These are phyloP conservation scores for Hyla sarda DNA, from an alignment of 2,113 vertebrate genomes.

Conservation along the genomic window DNA sequence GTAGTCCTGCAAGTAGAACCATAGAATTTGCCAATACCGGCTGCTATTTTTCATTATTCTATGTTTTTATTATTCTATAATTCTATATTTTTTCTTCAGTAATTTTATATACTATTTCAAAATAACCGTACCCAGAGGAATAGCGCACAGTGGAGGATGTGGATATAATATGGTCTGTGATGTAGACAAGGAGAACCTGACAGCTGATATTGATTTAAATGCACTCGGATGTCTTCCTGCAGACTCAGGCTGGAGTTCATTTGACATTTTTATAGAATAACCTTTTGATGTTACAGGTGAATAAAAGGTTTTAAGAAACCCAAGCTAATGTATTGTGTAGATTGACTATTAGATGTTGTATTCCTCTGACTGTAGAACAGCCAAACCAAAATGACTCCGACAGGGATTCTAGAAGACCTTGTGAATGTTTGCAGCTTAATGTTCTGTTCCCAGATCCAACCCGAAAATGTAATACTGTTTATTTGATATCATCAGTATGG, in stretches of 20 bases:
- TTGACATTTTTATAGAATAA: conserved; percentile 34
- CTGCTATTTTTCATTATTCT: not conserved
- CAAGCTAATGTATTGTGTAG: not conserved
- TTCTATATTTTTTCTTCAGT: not conserved
- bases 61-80: no score
- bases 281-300: conserved; percentile 36
- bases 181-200: not conserved
- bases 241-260: not conserved
- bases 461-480: conserved; percentile 20
- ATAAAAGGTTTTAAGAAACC: not conserved
- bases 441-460: conserved; percentile 22
- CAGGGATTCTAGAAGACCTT: not conserved
- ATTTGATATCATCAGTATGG: conserved; percentile 46
- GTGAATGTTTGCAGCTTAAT: conserved; percentile 19
- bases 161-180: not conserved
- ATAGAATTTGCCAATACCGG: not conserved
- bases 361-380: conserved; percentile 1
- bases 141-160: not conserved
- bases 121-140: not conserved
- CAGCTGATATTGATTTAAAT: conserved; percentile 26
- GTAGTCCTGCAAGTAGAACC: not conserved
- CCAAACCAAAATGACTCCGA: conserved; percentile 28
- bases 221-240: conserved; percentile 9
- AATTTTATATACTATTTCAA: not conserved
- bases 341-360: conserved; percentile 19